Percentiles rank a stretch among this genome's conserved stretches.
Conservation (phyloP, 1,140 invertebrate genomes). For the Pissodes strobi region DNA sequence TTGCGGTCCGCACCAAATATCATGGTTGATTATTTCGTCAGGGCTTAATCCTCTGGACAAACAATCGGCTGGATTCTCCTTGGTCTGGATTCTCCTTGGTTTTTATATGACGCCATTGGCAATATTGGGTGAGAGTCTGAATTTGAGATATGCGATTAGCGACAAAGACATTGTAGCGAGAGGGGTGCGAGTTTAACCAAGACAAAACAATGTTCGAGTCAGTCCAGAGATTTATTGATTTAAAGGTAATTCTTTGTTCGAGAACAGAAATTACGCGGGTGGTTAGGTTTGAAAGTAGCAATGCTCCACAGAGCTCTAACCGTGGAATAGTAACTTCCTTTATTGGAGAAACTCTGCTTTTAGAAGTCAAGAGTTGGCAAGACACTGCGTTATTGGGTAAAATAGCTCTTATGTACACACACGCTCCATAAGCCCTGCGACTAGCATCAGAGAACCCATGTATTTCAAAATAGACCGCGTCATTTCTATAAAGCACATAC, state of each 20-base stretch:
- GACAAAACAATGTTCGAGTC: constrained; percentile 55
- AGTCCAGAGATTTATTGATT: constrained; percentile 50
- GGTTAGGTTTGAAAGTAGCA: constrained; percentile 43
- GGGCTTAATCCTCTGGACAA: constrained; percentile 45
- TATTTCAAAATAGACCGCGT: constrained; percentile 29
- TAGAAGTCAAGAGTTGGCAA: constrained; percentile 34
- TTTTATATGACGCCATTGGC: constrained; percentile 46
- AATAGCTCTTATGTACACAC: constrained; percentile 39
- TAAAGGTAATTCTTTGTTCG: constrained; percentile 35
- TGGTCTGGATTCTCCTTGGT: constrained; percentile 49
- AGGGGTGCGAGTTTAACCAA: constrained; percentile 52
- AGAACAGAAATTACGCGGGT: constrained; percentile 18
- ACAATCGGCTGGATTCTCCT: too few species aligned
- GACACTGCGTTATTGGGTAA: constrained; percentile 9
- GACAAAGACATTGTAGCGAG: constrained; percentile 50
- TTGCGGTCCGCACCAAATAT: too few species aligned
- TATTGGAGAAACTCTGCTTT: constrained; percentile 38
- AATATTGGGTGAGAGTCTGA: constrained; percentile 30
- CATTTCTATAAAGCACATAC: neutral
- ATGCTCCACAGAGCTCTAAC: constrained; percentile 45
- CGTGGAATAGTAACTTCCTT: constrained; percentile 37
- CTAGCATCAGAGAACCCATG: constrained; percentile 18
- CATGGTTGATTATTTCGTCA: too few species aligned
- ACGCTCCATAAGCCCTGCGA: constrained; percentile 45
- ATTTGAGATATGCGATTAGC: constrained; percentile 55